phyloP scores from a whole-genome alignment of 2,797 vertebrate genomes.

The Protosalanx chinensis region DNA sequence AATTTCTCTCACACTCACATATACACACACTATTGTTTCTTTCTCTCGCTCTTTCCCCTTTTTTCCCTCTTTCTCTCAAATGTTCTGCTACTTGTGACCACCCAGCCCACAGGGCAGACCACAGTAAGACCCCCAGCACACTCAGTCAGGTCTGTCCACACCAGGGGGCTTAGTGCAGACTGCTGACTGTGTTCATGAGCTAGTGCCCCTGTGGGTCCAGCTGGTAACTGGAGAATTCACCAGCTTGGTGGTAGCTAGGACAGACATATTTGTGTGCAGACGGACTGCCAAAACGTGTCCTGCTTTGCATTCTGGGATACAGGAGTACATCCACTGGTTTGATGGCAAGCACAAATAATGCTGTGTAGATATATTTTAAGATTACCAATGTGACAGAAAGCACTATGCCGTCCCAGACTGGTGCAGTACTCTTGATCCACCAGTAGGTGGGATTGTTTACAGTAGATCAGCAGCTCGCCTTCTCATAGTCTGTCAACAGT shows the following conservation, averaged over 20 bases:
- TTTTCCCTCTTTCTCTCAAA: constrained; percentile 4
- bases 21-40: too few relatives aligned
- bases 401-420: background rate
- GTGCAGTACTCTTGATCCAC: background rate
- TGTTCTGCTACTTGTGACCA: constrained; percentile 9
- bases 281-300: background rate
- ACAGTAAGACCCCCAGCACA: constrained; percentile 31
- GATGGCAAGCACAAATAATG: background rate
- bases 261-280: background rate
- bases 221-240: constrained; percentile 8
- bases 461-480: background rate
- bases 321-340: background rate
- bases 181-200: constrained; percentile 20
- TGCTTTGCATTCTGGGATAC: too few relatives aligned
- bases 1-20: too few relatives aligned
- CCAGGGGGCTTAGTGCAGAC: background rate
- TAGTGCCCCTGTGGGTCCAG: constrained; percentile 8
- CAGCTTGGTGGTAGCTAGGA: background rate
- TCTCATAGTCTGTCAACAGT: background rate
- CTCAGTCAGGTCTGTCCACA: constrained; percentile 17
- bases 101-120: constrained; percentile 4
- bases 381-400: too few relatives aligned
- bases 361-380: background rate
- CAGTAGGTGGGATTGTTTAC: constrained; percentile 34
- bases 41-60: background rate